These are phyloP conservation scores for Pygmarrhopalites habei DNA, from an alignment of 1,140 invertebrate species.

Conservation along the genomic window DNA sequence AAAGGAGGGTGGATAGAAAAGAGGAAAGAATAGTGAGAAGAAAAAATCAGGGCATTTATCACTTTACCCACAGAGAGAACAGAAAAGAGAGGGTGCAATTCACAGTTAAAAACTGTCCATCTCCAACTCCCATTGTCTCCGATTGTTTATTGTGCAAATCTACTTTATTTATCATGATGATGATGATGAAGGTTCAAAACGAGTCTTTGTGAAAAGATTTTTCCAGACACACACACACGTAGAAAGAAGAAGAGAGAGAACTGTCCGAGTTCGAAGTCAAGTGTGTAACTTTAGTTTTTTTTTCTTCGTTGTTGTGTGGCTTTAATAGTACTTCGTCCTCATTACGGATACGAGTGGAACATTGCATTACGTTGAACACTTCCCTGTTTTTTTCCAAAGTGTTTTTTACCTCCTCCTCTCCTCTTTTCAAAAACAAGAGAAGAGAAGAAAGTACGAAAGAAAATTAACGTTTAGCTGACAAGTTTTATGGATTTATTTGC, in stretches of 20 bases:
- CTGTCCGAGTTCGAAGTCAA: not conserved
- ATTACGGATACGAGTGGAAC: slow-evolving; percentile 1
- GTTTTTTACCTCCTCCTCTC: too few relatives aligned
- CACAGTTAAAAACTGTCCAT: too few relatives aligned
- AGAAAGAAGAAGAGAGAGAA: not conserved
- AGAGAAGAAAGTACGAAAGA: too few relatives aligned
- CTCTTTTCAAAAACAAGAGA: too few relatives aligned
- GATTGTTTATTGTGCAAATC: too few relatives aligned
- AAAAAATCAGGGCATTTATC: too few relatives aligned
- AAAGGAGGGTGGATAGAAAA: too few relatives aligned
- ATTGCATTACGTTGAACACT: not conserved
- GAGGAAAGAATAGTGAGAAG: too few relatives aligned
- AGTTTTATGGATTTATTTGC: slow-evolving; percentile 12
- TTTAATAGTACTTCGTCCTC: not conserved
- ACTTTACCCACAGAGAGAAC: too few relatives aligned
- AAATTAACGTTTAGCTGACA: slow-evolving; percentile 14
- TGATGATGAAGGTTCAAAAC: not conserved
- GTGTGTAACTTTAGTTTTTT: not conserved
- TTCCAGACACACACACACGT: not conserved
- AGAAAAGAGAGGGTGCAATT: too few relatives aligned
- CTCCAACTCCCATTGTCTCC: too few relatives aligned
- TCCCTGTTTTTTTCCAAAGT: slow-evolving; percentile 2
- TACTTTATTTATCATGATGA: not conserved
- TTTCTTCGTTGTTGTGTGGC: not conserved
- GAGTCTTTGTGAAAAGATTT: not conserved